Evolutionary conservation across 2,113 vertebrate species (phyloP).

Genomic region (Saimiri boliviensis): DNA sequence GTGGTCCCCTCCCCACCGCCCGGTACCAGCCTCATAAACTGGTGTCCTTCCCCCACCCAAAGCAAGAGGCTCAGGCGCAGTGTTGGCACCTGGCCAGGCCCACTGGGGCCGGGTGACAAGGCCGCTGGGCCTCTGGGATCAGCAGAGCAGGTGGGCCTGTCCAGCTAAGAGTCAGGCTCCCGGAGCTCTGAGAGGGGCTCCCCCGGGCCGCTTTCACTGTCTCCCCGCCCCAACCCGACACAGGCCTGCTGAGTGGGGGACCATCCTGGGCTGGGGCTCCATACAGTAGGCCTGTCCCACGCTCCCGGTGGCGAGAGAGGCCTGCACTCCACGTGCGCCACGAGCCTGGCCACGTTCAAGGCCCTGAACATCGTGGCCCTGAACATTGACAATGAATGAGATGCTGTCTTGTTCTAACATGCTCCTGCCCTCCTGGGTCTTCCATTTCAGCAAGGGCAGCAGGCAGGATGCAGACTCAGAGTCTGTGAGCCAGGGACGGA

Average conservation of each 20-base stretch:
- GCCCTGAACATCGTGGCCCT: rapidly evolving
- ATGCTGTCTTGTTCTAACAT: neutral
- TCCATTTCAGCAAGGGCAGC: neutral
- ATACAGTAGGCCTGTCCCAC: too few relatives aligned
- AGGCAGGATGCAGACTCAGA: neutral
- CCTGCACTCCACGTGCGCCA: too few relatives aligned
- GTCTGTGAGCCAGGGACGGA: neutral
- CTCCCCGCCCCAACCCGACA: too few relatives aligned
- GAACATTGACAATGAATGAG: too few relatives aligned
- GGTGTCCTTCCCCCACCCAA: neutral
- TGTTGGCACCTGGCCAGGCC: rapidly evolving
- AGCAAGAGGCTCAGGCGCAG: neutral
- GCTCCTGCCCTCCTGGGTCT: neutral
- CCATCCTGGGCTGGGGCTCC: too few relatives aligned
- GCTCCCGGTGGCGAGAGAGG: too few relatives aligned
- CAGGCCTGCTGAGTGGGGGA: too few relatives aligned
- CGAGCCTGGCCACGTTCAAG: neutral
- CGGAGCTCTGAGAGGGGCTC: too few relatives aligned
- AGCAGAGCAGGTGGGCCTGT: neutral
- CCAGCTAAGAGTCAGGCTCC: too few relatives aligned
- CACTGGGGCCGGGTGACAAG: rapidly evolving
- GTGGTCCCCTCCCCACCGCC: neutral
- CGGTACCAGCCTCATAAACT: neutral
- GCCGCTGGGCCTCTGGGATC: neutral
- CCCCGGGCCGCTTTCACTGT: too few relatives aligned